These are phyloP conservation scores for Ammospiza nelsoni DNA, from an alignment of 2,113 vertebrate species.

Conservation along the genomic window DNA sequence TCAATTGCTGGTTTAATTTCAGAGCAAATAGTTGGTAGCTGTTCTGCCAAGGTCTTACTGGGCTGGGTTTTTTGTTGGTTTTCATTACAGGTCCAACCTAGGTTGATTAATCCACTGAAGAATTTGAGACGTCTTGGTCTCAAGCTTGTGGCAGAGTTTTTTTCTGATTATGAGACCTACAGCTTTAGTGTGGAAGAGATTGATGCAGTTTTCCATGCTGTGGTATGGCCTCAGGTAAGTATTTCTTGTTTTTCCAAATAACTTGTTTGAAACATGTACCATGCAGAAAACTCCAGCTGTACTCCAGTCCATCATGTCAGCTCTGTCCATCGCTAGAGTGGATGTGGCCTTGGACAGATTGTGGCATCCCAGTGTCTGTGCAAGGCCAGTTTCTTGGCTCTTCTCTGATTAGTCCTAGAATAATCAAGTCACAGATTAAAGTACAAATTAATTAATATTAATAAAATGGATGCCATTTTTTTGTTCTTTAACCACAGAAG, in stretches of 20 bases:
- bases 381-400: background rate
- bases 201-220: slow-evolving; percentile 88
- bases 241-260: background rate
- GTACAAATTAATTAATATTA: background rate
- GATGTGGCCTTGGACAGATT: background rate
- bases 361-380: background rate
- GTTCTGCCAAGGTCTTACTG: background rate
- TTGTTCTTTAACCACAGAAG: background rate
- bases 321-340: rapidly evolving
- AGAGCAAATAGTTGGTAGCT: background rate
- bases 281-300: background rate
- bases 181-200: slow-evolving; percentile 86
- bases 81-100: slow-evolving; percentile 82
- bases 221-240: slow-evolving; percentile 92
- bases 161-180: slow-evolving; percentile 87
- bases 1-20: background rate
- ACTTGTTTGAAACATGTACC: background rate
- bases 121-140: slow-evolving; percentile 90
- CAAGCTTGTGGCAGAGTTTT: slow-evolving; percentile 88
- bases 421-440: background rate
- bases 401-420: background rate
- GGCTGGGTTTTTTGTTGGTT: background rate
- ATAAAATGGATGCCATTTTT: background rate
- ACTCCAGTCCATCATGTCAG: background rate
- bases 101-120: slow-evolving; percentile 89